A percentile compares a stretch with the other conserved stretches of the same genome.
Conservation (phyloP, 2,113 vertebrate genomes). For the Hystrix cristata region DNA sequence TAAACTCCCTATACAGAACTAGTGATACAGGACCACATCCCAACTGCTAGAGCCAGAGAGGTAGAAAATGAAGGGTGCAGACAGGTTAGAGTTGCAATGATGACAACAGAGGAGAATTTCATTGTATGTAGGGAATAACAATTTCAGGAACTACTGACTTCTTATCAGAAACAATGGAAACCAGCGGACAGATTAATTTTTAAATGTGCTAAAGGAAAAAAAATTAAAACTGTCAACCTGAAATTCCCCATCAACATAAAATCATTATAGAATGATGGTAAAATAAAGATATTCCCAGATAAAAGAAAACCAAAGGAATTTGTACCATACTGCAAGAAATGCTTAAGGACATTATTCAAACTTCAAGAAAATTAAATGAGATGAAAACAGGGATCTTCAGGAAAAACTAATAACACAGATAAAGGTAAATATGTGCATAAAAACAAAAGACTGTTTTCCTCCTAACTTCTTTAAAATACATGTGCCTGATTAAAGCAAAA, state of each 20-base stretch:
- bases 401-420: neutral
- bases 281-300: slow-evolving; percentile 2
- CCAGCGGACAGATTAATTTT: neutral
- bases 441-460: neutral
- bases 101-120: neutral
- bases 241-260: neutral
- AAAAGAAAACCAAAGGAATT: neutral
- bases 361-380: neutral
- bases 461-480: neutral
- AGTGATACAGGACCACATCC: neutral
- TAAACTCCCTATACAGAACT: neutral
- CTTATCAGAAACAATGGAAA: neutral
- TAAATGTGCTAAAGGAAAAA: neutral
- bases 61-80: neutral
- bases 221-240: neutral
- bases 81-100: neutral
- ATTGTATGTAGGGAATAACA: neutral
- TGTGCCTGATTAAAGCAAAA: neutral
- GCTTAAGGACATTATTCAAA: neutral
- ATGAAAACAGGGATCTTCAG: neutral
- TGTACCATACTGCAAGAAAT: neutral
- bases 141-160: neutral
- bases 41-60: neutral
- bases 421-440: neutral
- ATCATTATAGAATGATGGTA: neutral